Percentiles rank a stretch among this genome's conserved stretches.
Conservation (phyloP, 2,888 invertebrate genomes). For the Rhogogaster chlorosoma region DNA sequence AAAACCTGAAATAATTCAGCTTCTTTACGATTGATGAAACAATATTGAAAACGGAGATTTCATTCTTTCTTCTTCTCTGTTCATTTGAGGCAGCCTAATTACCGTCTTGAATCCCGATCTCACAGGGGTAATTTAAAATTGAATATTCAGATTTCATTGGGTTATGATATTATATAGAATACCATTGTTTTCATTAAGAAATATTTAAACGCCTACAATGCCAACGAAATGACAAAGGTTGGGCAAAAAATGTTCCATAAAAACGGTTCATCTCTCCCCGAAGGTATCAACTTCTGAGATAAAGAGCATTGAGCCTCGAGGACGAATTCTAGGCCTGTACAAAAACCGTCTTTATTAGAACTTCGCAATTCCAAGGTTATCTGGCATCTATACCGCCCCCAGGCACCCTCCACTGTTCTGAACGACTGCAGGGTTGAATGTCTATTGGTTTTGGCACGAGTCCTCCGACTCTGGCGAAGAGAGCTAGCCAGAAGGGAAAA, state of each 20-base stretch:
- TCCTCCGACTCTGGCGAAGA: neutral
- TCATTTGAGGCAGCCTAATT: neutral
- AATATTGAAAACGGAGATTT: neutral
- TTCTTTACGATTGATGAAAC: constrained; percentile 11
- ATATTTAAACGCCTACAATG: neutral
- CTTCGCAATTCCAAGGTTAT: constrained; percentile 37
- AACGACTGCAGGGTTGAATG: neutral
- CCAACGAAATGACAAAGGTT: neutral
- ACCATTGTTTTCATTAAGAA: neutral
- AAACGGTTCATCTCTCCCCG: neutral
- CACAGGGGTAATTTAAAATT: neutral
- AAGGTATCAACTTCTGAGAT: neutral
- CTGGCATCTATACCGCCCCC: neutral
- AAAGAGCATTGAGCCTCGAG: neutral
- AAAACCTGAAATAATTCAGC: neutral
- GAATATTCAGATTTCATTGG: neutral
- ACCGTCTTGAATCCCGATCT: neutral
- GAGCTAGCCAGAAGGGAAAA: constrained; percentile 35
- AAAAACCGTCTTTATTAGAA: constrained; percentile 12
- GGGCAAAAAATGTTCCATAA: neutral
- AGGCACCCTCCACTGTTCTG: constrained; percentile 2
- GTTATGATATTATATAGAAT: neutral
- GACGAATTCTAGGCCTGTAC: neutral
- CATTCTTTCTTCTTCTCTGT: neutral
- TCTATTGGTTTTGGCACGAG: constrained; percentile 45